Evolutionary conservation across 2,113 vertebrate species (phyloP).

Genomic region (Pelecanoides urinatrix): DNA sequence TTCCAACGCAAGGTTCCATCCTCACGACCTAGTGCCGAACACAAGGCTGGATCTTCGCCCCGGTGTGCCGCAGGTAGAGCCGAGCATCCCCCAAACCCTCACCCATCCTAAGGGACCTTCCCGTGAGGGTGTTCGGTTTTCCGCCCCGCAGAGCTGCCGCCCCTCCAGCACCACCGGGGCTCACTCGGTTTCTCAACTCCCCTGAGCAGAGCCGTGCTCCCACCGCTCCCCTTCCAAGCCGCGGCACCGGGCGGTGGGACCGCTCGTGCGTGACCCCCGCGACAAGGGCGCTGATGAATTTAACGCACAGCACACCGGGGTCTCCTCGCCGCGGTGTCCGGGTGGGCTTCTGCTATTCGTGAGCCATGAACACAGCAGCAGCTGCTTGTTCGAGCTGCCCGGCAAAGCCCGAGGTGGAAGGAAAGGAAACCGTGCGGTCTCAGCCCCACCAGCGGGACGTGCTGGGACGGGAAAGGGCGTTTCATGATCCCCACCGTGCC

Average conservation of each 20-base stretch:
- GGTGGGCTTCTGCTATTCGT: background rate
- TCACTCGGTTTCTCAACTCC: background rate
- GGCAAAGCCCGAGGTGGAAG: background rate
- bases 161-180: background rate
- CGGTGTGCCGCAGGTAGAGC: rapidly evolving
- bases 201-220: background rate
- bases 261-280: rapidly evolving
- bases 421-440: rapidly evolving
- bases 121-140: rapidly evolving
- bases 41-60: rapidly evolving
- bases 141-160: background rate
- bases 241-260: background rate
- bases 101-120: background rate
- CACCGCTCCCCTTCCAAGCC: background rate
- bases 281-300: rapidly evolving
- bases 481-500: background rate
- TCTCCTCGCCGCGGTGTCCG: rapidly evolving
- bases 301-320: rapidly evolving
- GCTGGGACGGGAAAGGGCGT: background rate
- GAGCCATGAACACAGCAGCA: background rate
- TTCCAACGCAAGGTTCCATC: background rate
- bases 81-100: background rate
- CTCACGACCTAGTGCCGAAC: rapidly evolving
- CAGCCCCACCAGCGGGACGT: rapidly evolving
- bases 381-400: background rate